Base-by-base conservation (phyloP, 1,140 invertebrate species). In the Drosophila bifasciata region DNA sequence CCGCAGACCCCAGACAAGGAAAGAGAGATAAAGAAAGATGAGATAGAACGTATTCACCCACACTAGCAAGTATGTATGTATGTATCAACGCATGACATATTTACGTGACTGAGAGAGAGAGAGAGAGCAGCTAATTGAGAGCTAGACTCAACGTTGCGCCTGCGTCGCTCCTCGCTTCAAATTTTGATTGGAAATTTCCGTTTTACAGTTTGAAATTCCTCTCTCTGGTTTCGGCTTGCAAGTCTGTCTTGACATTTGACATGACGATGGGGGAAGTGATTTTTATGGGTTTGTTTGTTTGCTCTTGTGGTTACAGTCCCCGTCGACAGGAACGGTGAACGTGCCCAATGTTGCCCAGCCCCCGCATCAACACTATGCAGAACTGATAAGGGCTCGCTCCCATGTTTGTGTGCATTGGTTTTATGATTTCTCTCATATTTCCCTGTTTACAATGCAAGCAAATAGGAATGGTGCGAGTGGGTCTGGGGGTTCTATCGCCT, bases 101-200 rank as follows among this genome's bases (percentile, higher is more conserved):
- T 84, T 84, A 86, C 80, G 81, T 86, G 80, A 71, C 61, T 63
- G 49, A 57, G 64, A 36, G 50, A 58, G 28, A 17, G 25, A 63
- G 59, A 43, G 15, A 36, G 52, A 40, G 15, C 57, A 40, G 70
- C 41, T 57, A 73, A 76, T 52, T 73, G 73, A 73, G 51, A 57
- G 52, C 45, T 56, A 49, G 41, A 36, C 4, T 36, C 32, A 36
- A 36, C 44, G 64, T 39, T 80, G 64, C 77, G 77, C 61, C 13
- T 77, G 78, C 78, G 78, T 43, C 45, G 61, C 46, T 46, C 23
- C 67, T 39, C 5, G 6, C 25, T 39, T 43, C 15, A 19, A 21
- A 11, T 67, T 79, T 73, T 83, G 68, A 79, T 85, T 85, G 79
- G 70, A 84, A 81, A 77, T 81, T 83, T 83, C 79, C 79, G 73